Conservation (phyloP, 2,888 invertebrate species). For the Pristionchus arcanus region DNA sequence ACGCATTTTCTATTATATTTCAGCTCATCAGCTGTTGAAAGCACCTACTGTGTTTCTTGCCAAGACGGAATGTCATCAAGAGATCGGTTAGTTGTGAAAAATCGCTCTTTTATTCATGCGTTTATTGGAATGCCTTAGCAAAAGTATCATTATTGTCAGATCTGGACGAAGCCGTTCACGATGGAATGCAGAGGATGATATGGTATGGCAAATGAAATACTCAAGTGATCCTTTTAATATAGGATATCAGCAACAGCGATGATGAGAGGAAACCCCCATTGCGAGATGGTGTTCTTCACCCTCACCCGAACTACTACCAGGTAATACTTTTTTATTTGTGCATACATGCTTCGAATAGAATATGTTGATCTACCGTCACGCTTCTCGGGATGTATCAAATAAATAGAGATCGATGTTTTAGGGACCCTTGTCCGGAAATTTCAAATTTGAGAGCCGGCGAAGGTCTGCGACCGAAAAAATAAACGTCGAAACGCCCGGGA, state of each 20-base stretch:
- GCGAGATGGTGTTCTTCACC: slow-evolving; percentile 29
- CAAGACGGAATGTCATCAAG: neutral
- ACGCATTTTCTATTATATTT: neutral
- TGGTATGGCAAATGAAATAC: neutral
- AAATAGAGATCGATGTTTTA: too few relatives aligned
- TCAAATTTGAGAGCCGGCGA: too few relatives aligned
- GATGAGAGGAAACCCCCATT: slow-evolving; percentile 21
- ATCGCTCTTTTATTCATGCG: neutral
- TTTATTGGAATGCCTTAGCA: too few relatives aligned
- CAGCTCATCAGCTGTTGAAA: neutral
- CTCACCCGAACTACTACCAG: slow-evolving; percentile 51
- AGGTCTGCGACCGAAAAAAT: too few relatives aligned
- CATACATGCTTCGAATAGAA: neutral
- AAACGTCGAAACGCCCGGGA: too few relatives aligned
- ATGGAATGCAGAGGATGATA: slow-evolving; percentile 45
- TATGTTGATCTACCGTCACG: too few relatives aligned
- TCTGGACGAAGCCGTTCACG: slow-evolving; percentile 5
- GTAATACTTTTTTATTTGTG: neutral
- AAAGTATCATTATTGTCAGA: neutral
- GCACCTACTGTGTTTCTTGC: neutral
- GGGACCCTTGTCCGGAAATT: too few relatives aligned
- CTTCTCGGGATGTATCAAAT: too few relatives aligned
- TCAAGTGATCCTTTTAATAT: neutral
- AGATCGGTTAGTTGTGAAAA: slow-evolving; percentile 10
- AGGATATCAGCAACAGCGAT: slow-evolving; percentile 52